Evolutionary conservation across 2,797 vertebrate genomes (phyloP).

Genomic region (Rhincodon typus): DNA sequence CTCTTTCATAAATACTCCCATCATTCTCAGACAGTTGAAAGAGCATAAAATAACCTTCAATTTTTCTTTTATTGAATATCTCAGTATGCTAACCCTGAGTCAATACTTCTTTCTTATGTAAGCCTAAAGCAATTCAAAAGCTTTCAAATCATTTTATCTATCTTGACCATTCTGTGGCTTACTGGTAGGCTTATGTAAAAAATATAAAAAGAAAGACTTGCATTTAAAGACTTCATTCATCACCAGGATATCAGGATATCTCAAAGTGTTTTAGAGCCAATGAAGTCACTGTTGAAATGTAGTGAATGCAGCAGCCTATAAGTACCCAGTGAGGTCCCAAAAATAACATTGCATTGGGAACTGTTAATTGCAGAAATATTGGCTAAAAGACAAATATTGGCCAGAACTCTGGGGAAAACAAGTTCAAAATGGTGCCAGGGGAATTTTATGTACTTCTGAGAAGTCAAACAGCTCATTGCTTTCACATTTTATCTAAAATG

Average conservation of each 20-base stretch:
- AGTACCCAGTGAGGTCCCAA: neutral
- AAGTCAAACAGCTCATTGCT: neutral
- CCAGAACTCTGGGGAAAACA: neutral
- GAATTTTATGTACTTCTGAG: neutral
- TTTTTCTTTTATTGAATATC: neutral
- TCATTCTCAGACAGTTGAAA: neutral
- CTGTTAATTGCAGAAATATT: neutral
- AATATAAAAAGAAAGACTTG: neutral
- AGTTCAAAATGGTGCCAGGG: neutral
- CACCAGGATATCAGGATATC: neutral
- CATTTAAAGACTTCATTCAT: neutral
- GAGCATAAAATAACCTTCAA: conserved; percentile 2
- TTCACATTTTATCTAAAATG: neutral
- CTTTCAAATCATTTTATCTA: neutral
- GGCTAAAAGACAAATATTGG: neutral
- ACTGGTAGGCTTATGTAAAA: neutral
- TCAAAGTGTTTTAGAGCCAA: neutral
- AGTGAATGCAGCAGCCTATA: neutral
- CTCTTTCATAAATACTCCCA: neutral
- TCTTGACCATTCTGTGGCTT: neutral
- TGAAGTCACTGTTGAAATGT: neutral
- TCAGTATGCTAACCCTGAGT: neutral
- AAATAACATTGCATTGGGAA: neutral
- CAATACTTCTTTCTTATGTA: neutral
- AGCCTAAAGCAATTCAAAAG: neutral